phyloP scores from a whole-genome alignment of 2,797 vertebrate genomes.

The Alfaro cultratus region DNA sequence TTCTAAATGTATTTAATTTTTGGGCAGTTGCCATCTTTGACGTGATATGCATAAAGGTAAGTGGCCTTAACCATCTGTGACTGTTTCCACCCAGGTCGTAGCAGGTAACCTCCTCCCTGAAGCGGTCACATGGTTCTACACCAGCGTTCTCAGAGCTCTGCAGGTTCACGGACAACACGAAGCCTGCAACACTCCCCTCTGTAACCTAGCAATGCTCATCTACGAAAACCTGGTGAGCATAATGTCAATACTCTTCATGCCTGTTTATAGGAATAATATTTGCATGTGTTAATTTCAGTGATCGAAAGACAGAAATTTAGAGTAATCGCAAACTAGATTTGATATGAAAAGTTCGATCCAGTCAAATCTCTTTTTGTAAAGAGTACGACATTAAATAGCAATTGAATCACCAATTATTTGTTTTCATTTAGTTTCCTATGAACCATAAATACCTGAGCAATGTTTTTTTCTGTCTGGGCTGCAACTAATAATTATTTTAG shows the following conservation, averaged over 20 bases:
- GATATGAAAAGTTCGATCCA: not conserved
- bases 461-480: not conserved
- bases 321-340: too few species aligned
- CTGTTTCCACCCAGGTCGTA: slow-evolving; percentile 80
- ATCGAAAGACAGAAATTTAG: not conserved
- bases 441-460: not conserved
- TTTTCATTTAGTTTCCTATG: not conserved
- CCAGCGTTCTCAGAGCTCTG: slow-evolving; percentile 89
- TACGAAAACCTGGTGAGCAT: slow-evolving; percentile 92
- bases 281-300: not conserved
- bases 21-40: not conserved
- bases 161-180: slow-evolving; percentile 96
- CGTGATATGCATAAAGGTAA: not conserved
- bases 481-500: too few species aligned
- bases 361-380: not conserved
- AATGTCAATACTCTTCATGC: not conserved
- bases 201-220: slow-evolving; percentile 91
- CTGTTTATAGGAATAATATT: too few species aligned
- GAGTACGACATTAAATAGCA: not conserved
- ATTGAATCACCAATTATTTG: not conserved
- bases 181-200: slow-evolving; percentile 88
- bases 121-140: slow-evolving; percentile 92
- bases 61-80: not conserved
- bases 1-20: not conserved
- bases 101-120: slow-evolving; percentile 88